Percentiles rank a stretch among this genome's conserved stretches.
These are phyloP conservation scores for Trochalopteron elliotii DNA, from an alignment of 2,113 vertebrate genomes.

Conservation along the genomic window DNA sequence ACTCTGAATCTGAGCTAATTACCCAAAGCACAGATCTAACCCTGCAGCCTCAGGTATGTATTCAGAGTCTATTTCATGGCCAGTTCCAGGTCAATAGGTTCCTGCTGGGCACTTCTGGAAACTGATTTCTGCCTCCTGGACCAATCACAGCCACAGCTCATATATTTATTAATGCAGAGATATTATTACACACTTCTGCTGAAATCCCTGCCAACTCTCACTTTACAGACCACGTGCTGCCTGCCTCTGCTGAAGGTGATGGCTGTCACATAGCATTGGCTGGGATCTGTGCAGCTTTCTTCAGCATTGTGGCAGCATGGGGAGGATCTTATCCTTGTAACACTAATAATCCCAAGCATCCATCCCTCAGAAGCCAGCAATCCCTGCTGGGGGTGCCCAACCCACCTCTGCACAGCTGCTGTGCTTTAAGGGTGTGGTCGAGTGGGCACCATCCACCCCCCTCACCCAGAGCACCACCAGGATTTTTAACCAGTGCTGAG, in stretches of 20 bases:
- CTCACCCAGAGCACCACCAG: neutral
- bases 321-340: neutral
- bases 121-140: neutral
- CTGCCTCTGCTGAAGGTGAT: neutral
- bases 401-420: neutral
- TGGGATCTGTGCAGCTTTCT: neutral
- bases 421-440: rapidly evolving
- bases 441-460: neutral
- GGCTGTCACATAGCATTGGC: rapidly evolving
- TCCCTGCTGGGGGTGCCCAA: neutral
- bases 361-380: neutral
- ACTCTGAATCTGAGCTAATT: neutral
- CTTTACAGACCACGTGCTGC: neutral
- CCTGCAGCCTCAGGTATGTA: neutral
- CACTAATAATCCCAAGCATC: neutral
- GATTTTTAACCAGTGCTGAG: neutral
- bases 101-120: neutral
- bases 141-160: neutral
- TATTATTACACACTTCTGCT: neutral
- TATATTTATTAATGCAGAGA: neutral
- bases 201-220: neutral
- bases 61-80: neutral
- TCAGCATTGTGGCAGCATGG: neutral
- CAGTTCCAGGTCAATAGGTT: neutral
- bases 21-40: neutral